Conservation (phyloP, 2,888 invertebrate genomes). For the Sisyra terminalis region DNA sequence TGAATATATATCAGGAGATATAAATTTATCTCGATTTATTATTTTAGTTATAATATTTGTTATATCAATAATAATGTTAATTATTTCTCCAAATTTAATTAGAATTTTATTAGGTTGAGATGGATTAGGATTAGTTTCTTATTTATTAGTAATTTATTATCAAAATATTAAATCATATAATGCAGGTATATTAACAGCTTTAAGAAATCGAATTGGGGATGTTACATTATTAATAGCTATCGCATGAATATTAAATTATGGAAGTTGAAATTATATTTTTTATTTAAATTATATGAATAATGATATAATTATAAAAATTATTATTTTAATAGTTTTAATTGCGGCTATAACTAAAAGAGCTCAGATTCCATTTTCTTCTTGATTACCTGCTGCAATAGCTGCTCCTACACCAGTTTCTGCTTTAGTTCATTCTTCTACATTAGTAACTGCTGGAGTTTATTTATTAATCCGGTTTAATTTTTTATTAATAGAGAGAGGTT, state of each 20-base stretch:
- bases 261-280: slow-evolving; percentile 21
- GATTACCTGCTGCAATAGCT: slow-evolving; percentile 57
- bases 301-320: slow-evolving; percentile 28
- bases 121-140: slow-evolving; percentile 55
- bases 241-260: slow-evolving; percentile 29
- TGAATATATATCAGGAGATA: slow-evolving; percentile 41
- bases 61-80: slow-evolving; percentile 45
- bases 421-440: slow-evolving; percentile 61
- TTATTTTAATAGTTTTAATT: slow-evolving; percentile 29
- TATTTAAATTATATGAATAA: slow-evolving; percentile 28
- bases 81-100: slow-evolving; percentile 51
- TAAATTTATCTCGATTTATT: slow-evolving; percentile 44
- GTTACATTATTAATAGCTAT: slow-evolving; percentile 43
- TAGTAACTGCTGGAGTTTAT: slow-evolving; percentile 58
- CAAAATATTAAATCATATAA: slow-evolving; percentile 49
- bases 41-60: slow-evolving; percentile 47
- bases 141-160: slow-evolving; percentile 56
- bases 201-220: slow-evolving; percentile 62
- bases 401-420: slow-evolving; percentile 64
- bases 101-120: slow-evolving; percentile 56
- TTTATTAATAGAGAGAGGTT: slow-evolving; percentile 26
- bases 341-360: slow-evolving; percentile 61
- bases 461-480: slow-evolving; percentile 52
- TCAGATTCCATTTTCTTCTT: slow-evolving; percentile 65
- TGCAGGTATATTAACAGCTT: slow-evolving; percentile 59